Conservation (phyloP, 1,140 invertebrate species). For the Leucophenga varia region DNA sequence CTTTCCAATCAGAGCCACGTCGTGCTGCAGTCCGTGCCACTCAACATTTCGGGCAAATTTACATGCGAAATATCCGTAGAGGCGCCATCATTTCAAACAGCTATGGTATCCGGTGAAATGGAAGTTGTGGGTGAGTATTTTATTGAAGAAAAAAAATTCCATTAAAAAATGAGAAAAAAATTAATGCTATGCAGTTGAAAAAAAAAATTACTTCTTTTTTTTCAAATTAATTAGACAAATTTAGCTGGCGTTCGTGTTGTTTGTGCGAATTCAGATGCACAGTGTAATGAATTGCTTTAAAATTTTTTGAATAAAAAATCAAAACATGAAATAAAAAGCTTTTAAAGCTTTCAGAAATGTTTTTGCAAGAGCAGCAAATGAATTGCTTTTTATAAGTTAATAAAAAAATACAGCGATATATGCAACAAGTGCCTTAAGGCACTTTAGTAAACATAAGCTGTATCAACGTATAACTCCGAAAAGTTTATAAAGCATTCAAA, state of each 20-base stretch:
- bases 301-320: no score
- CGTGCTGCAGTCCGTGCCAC: slow-evolving; percentile 61
- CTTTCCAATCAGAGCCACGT: slow-evolving; percentile 67
- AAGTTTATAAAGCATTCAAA: no score
- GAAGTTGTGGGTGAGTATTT: slow-evolving; percentile 72
- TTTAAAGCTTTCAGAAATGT: no score
- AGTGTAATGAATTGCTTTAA: no score
- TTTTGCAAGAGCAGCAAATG: no score
- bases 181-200: slow-evolving; percentile 13
- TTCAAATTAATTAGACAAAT: slow-evolving; percentile 53
- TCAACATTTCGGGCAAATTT: slow-evolving; percentile 69
- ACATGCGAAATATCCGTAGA: slow-evolving; percentile 83
- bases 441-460: no score
- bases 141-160: not conserved
- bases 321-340: no score
- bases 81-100: slow-evolving; percentile 81
- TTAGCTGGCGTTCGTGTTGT: slow-evolving; percentile 19
- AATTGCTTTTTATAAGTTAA: no score
- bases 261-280: no score
- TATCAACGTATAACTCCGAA: no score
- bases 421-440: no score
- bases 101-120: slow-evolving; percentile 69
- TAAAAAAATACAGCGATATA: no score
- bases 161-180: not conserved
- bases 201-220: slow-evolving; percentile 11